Percentiles rank a stretch among this genome's conserved stretches.
phyloP scores from a whole-genome alignment of 2,113 vertebrate genomes.

The Laterallus jamaicensis region DNA sequence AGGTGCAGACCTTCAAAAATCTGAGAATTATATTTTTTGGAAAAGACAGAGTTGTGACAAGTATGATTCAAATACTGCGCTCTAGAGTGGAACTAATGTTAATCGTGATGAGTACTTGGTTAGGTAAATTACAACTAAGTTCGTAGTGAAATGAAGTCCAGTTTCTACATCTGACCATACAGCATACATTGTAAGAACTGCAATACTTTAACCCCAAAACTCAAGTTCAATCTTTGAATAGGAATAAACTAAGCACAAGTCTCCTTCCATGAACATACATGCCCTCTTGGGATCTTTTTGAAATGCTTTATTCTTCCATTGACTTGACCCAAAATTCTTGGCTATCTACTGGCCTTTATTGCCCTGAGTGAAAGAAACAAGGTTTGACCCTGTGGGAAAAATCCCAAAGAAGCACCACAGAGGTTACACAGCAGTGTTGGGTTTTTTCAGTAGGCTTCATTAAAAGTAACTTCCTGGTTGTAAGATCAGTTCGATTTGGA shows the following conservation, averaged over 20 bases:
- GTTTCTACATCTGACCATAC: neutral
- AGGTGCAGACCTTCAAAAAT: neutral
- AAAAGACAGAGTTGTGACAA: neutral
- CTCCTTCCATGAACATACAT: neutral
- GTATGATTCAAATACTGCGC: neutral
- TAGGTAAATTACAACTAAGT: neutral
- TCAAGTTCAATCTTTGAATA: neutral
- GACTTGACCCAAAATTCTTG: neutral
- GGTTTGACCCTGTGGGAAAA: neutral
- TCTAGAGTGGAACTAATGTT: neutral
- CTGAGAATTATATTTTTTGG: neutral
- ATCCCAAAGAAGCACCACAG: neutral
- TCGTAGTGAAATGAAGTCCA: neutral
- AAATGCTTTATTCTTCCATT: neutral
- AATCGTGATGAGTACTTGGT: neutral
- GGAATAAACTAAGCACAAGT: neutral
- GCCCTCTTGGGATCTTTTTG: neutral
- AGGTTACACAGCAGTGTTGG: neutral
- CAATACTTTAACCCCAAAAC: neutral
- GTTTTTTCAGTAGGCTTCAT: rapidly evolving
- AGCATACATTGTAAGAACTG: neutral
- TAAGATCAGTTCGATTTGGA: neutral
- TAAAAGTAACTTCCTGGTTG: neutral
- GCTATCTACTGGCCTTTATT: neutral
- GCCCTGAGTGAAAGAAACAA: neutral